These are phyloP conservation scores for Sogatella furcifera DNA, from an alignment of 1,140 invertebrate species.

Conservation along the genomic window DNA sequence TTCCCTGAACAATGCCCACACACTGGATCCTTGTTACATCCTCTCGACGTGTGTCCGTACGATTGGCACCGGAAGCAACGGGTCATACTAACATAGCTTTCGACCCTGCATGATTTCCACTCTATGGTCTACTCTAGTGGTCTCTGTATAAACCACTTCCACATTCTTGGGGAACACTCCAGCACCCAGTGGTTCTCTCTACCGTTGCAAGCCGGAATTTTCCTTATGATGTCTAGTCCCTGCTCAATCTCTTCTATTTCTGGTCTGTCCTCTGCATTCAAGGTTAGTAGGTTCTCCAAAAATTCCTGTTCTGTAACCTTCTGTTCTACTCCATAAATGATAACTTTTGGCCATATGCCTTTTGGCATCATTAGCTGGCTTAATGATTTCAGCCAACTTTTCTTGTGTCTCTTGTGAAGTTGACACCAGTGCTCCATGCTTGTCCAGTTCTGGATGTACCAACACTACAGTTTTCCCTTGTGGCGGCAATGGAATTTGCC, in stretches of 20 bases:
- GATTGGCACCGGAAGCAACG: conserved; percentile 17
- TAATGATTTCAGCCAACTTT: not conserved
- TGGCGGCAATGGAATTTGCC: no score
- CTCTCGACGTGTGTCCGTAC: conserved; percentile 12
- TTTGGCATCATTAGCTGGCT: not conserved
- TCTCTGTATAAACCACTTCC: not conserved
- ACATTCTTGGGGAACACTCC: not conserved
- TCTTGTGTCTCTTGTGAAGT: not conserved
- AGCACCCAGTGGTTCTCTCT: not conserved
- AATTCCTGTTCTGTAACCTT: not conserved
- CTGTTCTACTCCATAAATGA: not conserved
- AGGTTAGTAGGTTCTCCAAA: no score
- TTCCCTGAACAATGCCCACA: not conserved
- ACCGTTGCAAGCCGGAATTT: not conserved
- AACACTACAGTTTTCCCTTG: no score
- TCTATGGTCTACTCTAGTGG: not conserved
- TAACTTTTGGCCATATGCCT: not conserved
- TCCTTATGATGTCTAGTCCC: not conserved
- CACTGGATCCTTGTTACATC: not conserved
- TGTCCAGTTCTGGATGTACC: not conserved
- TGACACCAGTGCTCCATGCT: not conserved
- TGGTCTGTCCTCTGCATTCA: no score
- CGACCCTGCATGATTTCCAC: not conserved
- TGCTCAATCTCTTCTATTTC: no score
- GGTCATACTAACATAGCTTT: conserved; percentile 6